A percentile compares a stretch with the other conserved stretches of the same genome.
These are phyloP conservation scores for Aelia acuminata DNA, from an alignment of 2,888 invertebrate genomes.

Conservation along the genomic window DNA sequence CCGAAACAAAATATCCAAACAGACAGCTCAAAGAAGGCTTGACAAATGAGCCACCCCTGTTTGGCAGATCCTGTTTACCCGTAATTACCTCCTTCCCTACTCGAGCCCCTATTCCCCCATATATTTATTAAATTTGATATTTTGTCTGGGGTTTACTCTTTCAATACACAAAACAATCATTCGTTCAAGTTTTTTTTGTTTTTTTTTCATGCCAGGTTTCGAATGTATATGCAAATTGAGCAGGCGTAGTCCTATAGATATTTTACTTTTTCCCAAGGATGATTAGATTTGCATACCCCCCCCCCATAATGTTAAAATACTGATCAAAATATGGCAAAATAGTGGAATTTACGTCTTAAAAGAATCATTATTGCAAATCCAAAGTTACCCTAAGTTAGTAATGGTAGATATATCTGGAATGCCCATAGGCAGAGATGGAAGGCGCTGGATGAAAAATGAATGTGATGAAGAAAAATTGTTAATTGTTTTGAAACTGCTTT, in stretches of 20 bases:
- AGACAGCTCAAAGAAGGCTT: conserved; percentile 22
- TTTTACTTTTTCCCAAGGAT: background rate
- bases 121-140: conserved; percentile 30
- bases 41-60: conserved; percentile 20
- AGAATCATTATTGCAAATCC: no score
- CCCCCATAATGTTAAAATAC: background rate
- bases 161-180: background rate
- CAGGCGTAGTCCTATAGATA: background rate
- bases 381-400: no score
- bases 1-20: conserved; percentile 19
- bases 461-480: no score
- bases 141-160: background rate
- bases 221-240: background rate
- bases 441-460: no score
- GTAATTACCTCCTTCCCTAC: background rate
- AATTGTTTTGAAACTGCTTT: no score
- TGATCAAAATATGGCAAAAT: no score
- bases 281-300: background rate
- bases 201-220: background rate
- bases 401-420: no score
- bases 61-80: conserved; percentile 28
- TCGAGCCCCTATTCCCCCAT: background rate
- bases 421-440: no score
- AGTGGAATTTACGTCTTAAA: no score
- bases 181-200: background rate